These are phyloP conservation scores for Periophthalmodon schlosseri DNA, from an alignment of 2,113 vertebrate genomes.

Conservation along the genomic window DNA sequence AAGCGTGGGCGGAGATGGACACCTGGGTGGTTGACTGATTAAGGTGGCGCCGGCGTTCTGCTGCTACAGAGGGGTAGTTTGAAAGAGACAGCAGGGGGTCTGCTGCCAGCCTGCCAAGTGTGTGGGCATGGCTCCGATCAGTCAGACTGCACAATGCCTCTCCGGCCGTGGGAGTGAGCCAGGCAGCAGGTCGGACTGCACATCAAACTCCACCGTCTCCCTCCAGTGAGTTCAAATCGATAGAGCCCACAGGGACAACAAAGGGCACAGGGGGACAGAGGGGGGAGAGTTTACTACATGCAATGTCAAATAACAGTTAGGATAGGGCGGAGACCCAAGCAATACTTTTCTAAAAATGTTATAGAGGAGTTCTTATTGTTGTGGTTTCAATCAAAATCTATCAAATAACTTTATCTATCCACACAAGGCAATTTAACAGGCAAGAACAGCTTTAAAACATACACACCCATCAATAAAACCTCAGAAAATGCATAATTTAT, in stretches of 20 bases:
- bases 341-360: background rate
- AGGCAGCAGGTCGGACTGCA: conserved; percentile 50
- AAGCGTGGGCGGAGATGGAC: conserved; percentile 27
- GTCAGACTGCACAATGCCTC: conserved; percentile 68
- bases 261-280: conserved; percentile 10
- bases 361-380: background rate
- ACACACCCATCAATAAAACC: too few species aligned
- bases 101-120: conserved; percentile 64
- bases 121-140: conserved; percentile 62
- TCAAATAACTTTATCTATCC: background rate
- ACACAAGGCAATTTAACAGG: too few species aligned
- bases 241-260: conserved; percentile 23
- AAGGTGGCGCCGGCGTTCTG: conserved; percentile 55
- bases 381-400: background rate
- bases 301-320: background rate
- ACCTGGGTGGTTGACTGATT: conserved; percentile 57
- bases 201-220: conserved; percentile 36
- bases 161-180: conserved; percentile 53
- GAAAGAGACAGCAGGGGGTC: conserved; percentile 57
- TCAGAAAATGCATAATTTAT: too few species aligned
- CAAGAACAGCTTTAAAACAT: too few species aligned
- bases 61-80: conserved; percentile 43
- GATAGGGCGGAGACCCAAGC: background rate
- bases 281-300: background rate
- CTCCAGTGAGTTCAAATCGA: conserved; percentile 32